phyloP scores from a whole-genome alignment of 2,113 vertebrate species.

The Symphodus melops region DNA sequence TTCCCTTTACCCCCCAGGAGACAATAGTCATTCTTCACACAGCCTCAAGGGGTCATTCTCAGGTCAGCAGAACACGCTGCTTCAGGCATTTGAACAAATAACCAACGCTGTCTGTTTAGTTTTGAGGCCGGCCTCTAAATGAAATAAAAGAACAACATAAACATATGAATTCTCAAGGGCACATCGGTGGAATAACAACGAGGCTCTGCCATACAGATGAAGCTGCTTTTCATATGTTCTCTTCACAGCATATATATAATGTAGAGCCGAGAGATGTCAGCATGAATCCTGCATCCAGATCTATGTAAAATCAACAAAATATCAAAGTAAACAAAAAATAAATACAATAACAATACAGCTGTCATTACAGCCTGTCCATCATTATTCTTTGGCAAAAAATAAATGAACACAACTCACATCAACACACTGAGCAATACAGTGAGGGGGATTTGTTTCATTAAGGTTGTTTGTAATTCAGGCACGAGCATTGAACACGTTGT shows the following conservation, averaged over 20 bases:
- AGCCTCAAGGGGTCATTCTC: background rate
- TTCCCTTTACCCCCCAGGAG: background rate
- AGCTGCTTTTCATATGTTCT: constrained; percentile 4
- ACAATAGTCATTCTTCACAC: background rate
- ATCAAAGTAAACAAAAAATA: too few relatives aligned
- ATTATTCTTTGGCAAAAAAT: too few relatives aligned
- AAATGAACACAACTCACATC: too few relatives aligned
- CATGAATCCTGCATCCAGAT: background rate
- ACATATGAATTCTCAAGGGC: background rate
- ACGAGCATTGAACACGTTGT: too few relatives aligned
- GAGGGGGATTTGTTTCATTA: too few relatives aligned
- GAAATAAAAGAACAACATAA: constrained; percentile 15
- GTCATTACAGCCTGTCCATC: too few relatives aligned
- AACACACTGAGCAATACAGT: too few relatives aligned
- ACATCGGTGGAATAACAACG: constrained; percentile 1
- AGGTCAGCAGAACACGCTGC: background rate
- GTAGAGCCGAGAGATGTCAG: background rate
- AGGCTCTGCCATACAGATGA: background rate
- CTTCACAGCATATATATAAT: background rate
- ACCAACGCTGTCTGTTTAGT: background rate
- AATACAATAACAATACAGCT: too few relatives aligned
- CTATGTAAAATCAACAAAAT: background rate
- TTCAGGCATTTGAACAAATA: constrained; percentile 8
- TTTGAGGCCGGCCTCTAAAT: background rate
- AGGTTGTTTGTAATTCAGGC: too few relatives aligned